These are phyloP conservation scores for Ooceraea biroi DNA, from an alignment of 1,140 invertebrate genomes.

Conservation along the genomic window DNA sequence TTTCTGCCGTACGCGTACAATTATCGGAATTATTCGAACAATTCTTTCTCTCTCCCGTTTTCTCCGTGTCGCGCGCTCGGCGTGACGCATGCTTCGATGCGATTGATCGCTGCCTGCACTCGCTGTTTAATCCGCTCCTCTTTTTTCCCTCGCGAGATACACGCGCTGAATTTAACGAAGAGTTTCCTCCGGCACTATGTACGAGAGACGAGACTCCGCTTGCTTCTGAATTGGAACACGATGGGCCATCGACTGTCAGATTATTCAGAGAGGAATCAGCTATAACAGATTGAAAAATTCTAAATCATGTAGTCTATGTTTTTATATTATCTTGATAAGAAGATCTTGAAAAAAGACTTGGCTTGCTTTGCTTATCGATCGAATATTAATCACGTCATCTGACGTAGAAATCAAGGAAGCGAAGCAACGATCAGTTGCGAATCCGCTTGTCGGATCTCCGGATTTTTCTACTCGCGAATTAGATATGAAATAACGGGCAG, in stretches of 20 bases:
- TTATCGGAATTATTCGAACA: slow-evolving; percentile 47
- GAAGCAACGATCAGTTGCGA: no score
- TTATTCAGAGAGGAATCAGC: not conserved
- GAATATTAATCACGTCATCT: no score
- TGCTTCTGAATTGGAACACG: no score
- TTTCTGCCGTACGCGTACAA: slow-evolving; percentile 6
- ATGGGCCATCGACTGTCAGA: no score
- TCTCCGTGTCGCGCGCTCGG: no score
- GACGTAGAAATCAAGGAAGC: no score
- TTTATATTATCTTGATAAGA: not conserved
- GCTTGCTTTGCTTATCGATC: no score
- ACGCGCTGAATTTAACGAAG: not conserved
- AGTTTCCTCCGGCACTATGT: no score
- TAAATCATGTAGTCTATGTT: not conserved
- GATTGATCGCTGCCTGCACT: slow-evolving; percentile 15
- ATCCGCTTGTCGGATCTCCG: no score
- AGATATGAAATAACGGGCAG: not conserved
- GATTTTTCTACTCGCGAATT: no score
- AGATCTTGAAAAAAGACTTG: not conserved
- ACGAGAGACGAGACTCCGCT: no score
- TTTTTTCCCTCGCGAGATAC: not conserved
- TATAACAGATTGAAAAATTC: not conserved
- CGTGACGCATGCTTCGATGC: not conserved
- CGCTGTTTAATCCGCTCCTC: not conserved
- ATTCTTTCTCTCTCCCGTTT: slow-evolving; percentile 5